Evolutionary conservation across 2,888 invertebrate genomes (phyloP).

Genomic region (Vanessa cardui): DNA sequence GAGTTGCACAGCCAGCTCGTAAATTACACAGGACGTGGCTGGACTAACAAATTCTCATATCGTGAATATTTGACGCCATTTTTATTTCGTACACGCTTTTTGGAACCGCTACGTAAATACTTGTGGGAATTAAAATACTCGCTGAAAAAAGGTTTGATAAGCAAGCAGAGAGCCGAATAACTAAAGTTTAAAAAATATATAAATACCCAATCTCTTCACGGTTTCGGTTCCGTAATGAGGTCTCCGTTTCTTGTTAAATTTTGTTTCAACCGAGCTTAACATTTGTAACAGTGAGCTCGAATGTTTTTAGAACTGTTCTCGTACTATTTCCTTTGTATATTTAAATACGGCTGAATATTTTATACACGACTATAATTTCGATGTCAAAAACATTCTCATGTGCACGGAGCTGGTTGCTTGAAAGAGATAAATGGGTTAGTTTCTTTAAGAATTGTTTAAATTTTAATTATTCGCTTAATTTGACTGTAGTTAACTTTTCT

Average conservation of each 20-base stretch:
- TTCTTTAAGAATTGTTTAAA: too few species aligned
- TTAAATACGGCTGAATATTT: too few species aligned
- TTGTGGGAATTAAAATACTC: conserved; percentile 42
- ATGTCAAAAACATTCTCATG: too few species aligned
- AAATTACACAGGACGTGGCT: conserved; percentile 50
- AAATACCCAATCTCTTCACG: background rate
- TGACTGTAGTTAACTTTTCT: too few species aligned
- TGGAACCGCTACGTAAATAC: conserved; percentile 34
- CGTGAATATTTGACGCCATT: conserved; percentile 41
- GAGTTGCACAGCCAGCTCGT: conserved; percentile 43
- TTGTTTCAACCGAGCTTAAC: background rate
- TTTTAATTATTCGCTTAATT: too few species aligned
- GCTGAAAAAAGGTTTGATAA: conserved; percentile 22
- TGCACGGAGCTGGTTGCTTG: too few species aligned
- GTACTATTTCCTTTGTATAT: too few species aligned
- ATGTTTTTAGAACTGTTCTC: conserved; percentile 1
- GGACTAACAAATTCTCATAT: conserved; percentile 44
- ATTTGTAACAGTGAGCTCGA: background rate
- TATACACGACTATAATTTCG: too few species aligned
- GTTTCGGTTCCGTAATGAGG: conserved; percentile 2
- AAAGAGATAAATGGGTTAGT: too few species aligned
- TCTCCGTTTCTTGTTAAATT: conserved; percentile 2
- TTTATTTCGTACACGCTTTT: conserved; percentile 40
- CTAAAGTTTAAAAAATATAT: background rate
- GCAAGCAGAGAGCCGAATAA: background rate